Percentiles rank a stretch among this genome's conserved stretches.
These are phyloP conservation scores for Heliconius aoede DNA, from an alignment of 2,888 invertebrate genomes.

Conservation along the genomic window DNA sequence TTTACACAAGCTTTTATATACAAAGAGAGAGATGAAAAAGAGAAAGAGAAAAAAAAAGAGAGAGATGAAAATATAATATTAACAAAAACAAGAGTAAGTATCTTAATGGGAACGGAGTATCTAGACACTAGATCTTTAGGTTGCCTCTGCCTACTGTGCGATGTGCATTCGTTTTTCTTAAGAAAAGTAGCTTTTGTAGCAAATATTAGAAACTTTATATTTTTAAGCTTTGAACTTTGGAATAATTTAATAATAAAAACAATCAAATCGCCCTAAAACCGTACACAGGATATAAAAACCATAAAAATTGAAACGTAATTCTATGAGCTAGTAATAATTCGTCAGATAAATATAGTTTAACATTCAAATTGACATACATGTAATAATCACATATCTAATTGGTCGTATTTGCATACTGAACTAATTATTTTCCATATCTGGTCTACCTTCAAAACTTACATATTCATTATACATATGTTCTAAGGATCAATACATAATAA, in stretches of 20 bases:
- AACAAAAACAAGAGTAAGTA: no score
- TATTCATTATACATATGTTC: background rate
- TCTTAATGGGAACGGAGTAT: no score
- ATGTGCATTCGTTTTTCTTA: no score
- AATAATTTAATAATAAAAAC: background rate
- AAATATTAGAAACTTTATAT: no score
- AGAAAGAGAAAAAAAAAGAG: no score
- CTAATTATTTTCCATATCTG: conserved; percentile 14
- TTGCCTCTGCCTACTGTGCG: no score
- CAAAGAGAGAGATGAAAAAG: no score
- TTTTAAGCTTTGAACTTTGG: no score
- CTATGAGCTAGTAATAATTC: conserved; percentile 37
- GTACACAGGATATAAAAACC: conserved; percentile 8
- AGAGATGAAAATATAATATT: no score
- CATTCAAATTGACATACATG: conserved; percentile 37
- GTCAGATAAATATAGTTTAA: conserved; percentile 36
- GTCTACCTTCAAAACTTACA: background rate
- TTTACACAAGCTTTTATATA: conserved; percentile 2
- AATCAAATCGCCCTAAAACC: background rate
- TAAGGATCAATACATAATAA: background rate
- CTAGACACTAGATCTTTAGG: no score
- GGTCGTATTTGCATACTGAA: conserved; percentile 36
- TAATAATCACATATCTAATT: conserved; percentile 28
- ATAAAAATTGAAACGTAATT: conserved; percentile 15
- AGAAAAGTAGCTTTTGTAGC: no score